A percentile compares a stretch with the other conserved stretches of the same genome.
Conservation (phyloP, 2,797 vertebrate species). For the Liasis olivaceus region DNA sequence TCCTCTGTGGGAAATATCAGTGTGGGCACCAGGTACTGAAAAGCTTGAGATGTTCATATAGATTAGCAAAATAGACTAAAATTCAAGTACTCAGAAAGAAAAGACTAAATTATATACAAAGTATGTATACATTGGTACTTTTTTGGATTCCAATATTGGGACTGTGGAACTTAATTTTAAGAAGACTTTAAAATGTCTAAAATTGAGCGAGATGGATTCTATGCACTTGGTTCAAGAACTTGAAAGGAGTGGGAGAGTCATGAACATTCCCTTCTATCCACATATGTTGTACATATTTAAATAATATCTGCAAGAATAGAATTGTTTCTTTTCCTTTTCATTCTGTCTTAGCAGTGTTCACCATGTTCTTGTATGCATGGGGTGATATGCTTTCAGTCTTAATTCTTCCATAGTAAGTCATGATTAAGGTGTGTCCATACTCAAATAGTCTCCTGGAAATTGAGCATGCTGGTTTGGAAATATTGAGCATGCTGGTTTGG, state of each 20-base stretch:
- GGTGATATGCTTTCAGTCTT: neutral
- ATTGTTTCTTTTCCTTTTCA: neutral
- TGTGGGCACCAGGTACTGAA: constrained; percentile 31
- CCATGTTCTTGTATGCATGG: neutral
- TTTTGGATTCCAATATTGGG: neutral
- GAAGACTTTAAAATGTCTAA: neutral
- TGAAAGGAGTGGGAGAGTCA: neutral
- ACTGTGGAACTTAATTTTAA: neutral
- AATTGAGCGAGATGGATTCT: neutral
- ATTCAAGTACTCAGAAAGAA: constrained; percentile 6
- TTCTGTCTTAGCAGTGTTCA: neutral
- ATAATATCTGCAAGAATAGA: neutral
- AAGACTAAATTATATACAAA: constrained; percentile 2
- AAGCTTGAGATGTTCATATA: constrained; percentile 22
- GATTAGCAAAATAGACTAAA: constrained; percentile 34
- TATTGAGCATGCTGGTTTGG: neutral
- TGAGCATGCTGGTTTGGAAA: neutral
- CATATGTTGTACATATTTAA: neutral
- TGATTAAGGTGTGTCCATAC: neutral
- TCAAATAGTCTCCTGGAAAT: neutral
- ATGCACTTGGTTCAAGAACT: neutral
- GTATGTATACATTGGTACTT: constrained; percentile 3
- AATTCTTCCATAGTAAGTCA: neutral
- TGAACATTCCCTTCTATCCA: neutral
- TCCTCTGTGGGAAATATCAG: constrained; percentile 51